Base-by-base conservation (phyloP, 2,113 vertebrate genomes). In the Gadus macrocephalus region DNA sequence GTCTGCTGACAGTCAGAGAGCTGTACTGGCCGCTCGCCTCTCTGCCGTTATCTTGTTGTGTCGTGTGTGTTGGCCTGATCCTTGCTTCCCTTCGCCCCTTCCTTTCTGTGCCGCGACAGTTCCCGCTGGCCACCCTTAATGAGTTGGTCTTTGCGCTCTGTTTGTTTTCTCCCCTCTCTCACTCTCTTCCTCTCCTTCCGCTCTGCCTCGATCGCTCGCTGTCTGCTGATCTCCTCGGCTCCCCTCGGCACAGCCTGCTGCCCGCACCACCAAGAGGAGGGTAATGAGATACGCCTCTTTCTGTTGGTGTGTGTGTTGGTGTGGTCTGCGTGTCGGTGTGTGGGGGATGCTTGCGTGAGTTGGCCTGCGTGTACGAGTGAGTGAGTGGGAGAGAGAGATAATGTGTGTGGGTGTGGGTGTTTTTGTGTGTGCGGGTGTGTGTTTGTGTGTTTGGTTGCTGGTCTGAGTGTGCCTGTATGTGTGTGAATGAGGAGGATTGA, bases 231-330 rank as follows among this genome's bases (percentile, higher is more conserved):
- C 64, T 49, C 42, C 42, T 59, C 20, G 73, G 71, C 35, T n/a
- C 63, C 58, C 71, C 65, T 75, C 80, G 78, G 80, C 83, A 82
- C 86, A 86, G 84, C 85, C 83, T 82, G 84, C 85, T 78, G 79
- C 77, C 81, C 87, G 82, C 82, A 82, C 79, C 89, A 83, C 89
- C 83, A 80, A 85, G 80, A 88, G 75, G 76, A 83, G 75, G 76
- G 90, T 88, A 92, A 92, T 87, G 82, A 87, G 90, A 91, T 90
- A 90, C 77, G 72, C 77, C 85, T 58, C 15, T 67, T n/a, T 42
- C 9, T 49, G 42, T 14, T 14, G 42, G 42, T 49, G 55, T 70
- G 22, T 59, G 58, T 70, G 31, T 42, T 62, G 67, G 67, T 62
- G 76, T 74, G 71, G 67, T 53, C 42, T 53, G 64, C 61, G 70